Conservation (phyloP, 2,888 invertebrate species). For the Eilema depressum region DNA sequence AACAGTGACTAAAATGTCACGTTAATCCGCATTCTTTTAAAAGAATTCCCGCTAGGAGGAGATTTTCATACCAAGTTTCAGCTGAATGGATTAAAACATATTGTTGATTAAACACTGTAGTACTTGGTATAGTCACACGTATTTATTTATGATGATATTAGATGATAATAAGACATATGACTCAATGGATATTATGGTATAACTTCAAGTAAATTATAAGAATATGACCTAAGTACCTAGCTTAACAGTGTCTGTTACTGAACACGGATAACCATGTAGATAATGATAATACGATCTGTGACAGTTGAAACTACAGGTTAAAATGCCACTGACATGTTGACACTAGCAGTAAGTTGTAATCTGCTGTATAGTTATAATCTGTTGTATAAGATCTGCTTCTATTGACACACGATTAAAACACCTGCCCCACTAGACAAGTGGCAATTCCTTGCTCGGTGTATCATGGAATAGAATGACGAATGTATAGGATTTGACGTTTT, state of each 20-base stretch:
- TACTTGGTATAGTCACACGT: neutral
- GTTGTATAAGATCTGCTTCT: neutral
- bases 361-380: no score
- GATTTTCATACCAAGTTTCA: constrained; percentile 57
- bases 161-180: neutral
- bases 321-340: neutral
- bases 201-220: no score
- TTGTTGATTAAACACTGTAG: constrained; percentile 54
- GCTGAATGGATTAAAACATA: constrained; percentile 65
- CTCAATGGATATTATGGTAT: no score
- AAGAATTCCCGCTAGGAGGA: constrained; percentile 27
- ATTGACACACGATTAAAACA: no score
- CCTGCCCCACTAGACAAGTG: no score
- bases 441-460: no score
- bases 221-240: no score
- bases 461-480: no score
- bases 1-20: constrained; percentile 9
- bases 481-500: no score
- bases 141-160: neutral
- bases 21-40: constrained; percentile 23
- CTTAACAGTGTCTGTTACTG: no score
- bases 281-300: neutral
- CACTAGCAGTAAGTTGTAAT: no score
- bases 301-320: neutral
- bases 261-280: no score